Conservation (phyloP, 1,140 invertebrate species). For the Drosophila baimaii region DNA sequence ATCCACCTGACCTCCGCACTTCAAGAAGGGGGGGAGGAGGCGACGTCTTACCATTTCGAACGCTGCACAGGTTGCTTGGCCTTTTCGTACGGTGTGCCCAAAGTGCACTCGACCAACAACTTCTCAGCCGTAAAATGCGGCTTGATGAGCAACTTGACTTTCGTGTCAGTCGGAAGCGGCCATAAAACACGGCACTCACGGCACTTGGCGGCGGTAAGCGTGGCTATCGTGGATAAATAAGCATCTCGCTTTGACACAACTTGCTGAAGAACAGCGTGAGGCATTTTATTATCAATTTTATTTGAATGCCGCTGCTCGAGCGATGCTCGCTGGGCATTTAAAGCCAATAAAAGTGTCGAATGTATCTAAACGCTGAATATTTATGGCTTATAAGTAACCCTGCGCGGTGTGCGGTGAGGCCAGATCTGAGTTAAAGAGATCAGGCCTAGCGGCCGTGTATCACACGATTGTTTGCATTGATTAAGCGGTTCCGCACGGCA, state of each 20-base stretch:
- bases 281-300: conserved; percentile 51
- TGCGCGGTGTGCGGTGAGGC: neutral
- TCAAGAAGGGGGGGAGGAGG: neutral
- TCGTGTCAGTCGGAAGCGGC: conserved; percentile 36
- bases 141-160: conserved; percentile 51
- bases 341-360: conserved; percentile 45
- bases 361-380: conserved; percentile 37
- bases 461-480: conserved; percentile 20
- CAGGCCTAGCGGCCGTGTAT: conserved; percentile 4
- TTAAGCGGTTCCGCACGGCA: conserved; percentile 14
- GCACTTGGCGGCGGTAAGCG: conserved; percentile 2
- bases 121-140: conserved; percentile 35
- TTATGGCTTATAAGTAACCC: conserved; percentile 23
- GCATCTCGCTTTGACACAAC: conserved; percentile 11
- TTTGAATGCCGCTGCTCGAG: conserved; percentile 29
- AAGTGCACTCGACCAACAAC: conserved; percentile 43
- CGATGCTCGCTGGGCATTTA: conserved; percentile 16
- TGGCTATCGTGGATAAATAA: conserved; percentile 5
- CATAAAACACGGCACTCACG: conserved; percentile 31
- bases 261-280: conserved; percentile 25
- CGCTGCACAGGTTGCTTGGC: neutral
- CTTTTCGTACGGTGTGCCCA: conserved; percentile 12
- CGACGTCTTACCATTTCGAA: neutral
- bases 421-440: conserved; percentile 4
- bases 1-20: neutral